Base-by-base conservation (phyloP, 2,113 vertebrate species). In the Ceyx margarethae region DNA sequence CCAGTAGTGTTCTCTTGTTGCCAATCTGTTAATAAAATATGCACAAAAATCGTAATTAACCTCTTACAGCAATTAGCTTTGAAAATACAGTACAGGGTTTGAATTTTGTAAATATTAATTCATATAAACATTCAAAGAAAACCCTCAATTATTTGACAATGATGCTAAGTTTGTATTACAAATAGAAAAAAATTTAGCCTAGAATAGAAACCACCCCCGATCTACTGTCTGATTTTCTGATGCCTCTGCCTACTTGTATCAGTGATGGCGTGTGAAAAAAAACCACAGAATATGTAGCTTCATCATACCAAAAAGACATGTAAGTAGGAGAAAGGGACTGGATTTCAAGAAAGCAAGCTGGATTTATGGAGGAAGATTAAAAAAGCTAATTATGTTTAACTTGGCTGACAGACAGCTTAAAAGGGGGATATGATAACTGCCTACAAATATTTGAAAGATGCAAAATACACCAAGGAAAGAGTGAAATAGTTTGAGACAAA, bases 301-400 rank as follows among this genome's bases (percentile, higher is more conserved):
- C 78, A 90, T 89, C 90, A 91, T 93, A 79, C 83, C 91, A 90
- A 74, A 93, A 53, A 80, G 95, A 89, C 86, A 91, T 17, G 16
- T 93, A 89, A 96, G 67, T 35, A 93, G 67, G 51, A 91, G 83
- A 93, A 91, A 31, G 46, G 51, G 56, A 71, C 93, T 95, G 92
- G 74, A 89, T 91, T 95, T 95, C 88, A 87, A 90, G 86, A 95
- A 89, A 91, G 88, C 60, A 91, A 89, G 79, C 65, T 92, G 86
- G 81, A 93, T 95, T 94, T 95, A 93, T 87, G 78, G 67, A 92
- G 61, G 81, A 92, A 95, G 93, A 96, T 95, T 93, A 78, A 94
- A 95, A 96, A 91, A 93, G 67, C 88, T 90, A 95, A 95, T 95
- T 96, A 89, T 96, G 84, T 95, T 96, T 96, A 91, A 80, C 88